A percentile compares a stretch with the other conserved stretches of the same genome.
Conservation (phyloP, 2,113 vertebrate species). For the Cyphomyrus plagiostoma region DNA sequence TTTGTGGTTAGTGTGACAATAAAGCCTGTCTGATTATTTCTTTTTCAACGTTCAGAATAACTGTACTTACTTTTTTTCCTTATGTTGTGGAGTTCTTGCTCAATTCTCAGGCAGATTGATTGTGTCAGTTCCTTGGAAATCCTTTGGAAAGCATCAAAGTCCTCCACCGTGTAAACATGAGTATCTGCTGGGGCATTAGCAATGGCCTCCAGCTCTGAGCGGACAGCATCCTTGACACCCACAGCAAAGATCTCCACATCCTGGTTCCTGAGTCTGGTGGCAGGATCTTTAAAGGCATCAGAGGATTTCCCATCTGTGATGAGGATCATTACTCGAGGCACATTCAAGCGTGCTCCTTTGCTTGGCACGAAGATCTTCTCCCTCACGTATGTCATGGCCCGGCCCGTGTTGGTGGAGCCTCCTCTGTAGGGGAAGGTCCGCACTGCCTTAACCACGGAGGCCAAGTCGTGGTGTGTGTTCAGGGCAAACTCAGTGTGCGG, state of each 20-base stretch:
- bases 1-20: background rate
- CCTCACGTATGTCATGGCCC: constrained; percentile 91
- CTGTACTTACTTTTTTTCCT: constrained; percentile 75
- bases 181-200: constrained; percentile 79
- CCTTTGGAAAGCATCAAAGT: constrained; percentile 95
- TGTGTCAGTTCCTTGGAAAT: constrained; percentile 93
- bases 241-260: constrained; percentile 97
- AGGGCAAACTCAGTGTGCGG: constrained; percentile 89
- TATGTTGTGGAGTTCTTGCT: constrained; percentile 82
- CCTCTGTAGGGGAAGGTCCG: constrained; percentile 91
- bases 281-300: constrained; percentile 87
- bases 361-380: constrained; percentile 77
- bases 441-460: constrained; percentile 79
- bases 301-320: constrained; percentile 98
- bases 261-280: constrained; percentile 71
- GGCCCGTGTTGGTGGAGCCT: constrained; percentile 95
- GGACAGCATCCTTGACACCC: constrained; percentile 92
- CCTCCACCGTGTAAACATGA: constrained; percentile 94
- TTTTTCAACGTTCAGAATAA: background rate
- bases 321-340: constrained; percentile 89
- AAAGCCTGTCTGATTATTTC: background rate
- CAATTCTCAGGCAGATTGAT: constrained; percentile 91
- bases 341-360: constrained; percentile 77
- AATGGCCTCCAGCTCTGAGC: constrained; percentile 88
- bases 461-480: constrained; percentile 75